Percentiles rank a stretch among this genome's conserved stretches.
Evolutionary conservation across 2,797 vertebrate genomes (phyloP).

Genomic region (Enteromius viviparus): DNA sequence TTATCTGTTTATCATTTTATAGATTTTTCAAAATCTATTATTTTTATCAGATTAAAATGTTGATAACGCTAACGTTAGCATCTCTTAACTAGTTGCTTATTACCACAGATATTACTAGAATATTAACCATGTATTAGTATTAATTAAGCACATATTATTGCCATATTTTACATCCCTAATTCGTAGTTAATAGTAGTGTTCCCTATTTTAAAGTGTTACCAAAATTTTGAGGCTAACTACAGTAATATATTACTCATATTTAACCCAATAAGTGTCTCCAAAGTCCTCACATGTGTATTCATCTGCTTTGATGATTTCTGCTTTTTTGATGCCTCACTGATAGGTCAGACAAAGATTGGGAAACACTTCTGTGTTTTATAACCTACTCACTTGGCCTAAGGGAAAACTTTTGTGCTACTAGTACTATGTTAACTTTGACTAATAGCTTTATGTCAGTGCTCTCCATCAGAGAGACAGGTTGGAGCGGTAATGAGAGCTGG

Average conservation of each 20-base stretch:
- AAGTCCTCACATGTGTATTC: neutral
- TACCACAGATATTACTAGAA: too few species aligned
- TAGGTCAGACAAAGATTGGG: neutral
- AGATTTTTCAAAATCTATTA: neutral
- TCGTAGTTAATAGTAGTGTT: too few species aligned
- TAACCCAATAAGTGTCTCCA: neutral
- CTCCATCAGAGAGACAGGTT: constrained; percentile 24
- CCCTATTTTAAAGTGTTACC: too few species aligned
- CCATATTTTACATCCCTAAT: too few species aligned
- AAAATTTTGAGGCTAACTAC: neutral
- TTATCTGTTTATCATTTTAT: too few species aligned
- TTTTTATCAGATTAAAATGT: neutral
- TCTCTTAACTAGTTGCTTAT: too few species aligned
- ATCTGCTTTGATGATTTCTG: too few species aligned
- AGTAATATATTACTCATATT: neutral
- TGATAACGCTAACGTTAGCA: neutral
- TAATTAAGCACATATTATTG: too few species aligned
- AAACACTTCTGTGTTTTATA: constrained; percentile 1
- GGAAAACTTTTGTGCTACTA: constrained; percentile 19
- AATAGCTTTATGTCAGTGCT: constrained; percentile 20
- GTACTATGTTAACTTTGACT: constrained; percentile 25
- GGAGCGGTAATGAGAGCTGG: constrained; percentile 17
- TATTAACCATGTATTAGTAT: too few species aligned
- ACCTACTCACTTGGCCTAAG: neutral
- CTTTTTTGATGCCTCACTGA: neutral